Evolutionary conservation across 2,888 invertebrate species (phyloP), one percentile per base, ranked within the genome.

Genomic region (Meiosimyza platycephala): DNA sequence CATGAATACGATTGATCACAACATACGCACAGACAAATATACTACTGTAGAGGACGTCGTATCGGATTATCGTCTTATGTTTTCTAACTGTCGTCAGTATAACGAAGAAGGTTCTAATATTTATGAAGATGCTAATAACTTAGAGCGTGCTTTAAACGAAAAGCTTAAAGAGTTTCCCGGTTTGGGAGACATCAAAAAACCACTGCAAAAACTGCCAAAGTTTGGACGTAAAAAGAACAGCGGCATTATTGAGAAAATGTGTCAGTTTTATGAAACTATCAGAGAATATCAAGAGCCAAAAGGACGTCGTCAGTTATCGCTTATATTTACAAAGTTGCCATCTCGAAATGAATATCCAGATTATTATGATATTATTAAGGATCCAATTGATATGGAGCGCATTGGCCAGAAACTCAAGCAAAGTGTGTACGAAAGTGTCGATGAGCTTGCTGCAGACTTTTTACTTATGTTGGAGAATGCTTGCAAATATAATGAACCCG

Each of bases 71-170:
- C 90, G 94, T 78, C 89, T 97, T n/a, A 98, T 99, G 98, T 99
- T 99, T 87, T 92, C 93, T 73, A 99, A 99, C 88, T 99, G 99
- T 82, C 94, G 97, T 0, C 95, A 95, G 79, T 99, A 96, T 87
- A 99, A 99, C 85, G 98, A 99, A 87, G 95, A 98, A 86, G 94
- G 95, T 12, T 99, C 98, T 0, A 92, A 94, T 85, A 97, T 99
- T 78, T 98, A 96, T 82, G 95, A 97, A 80, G 98, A 98, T 88
- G 97, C 98, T 3, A 95, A 93, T 82, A 91, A 93, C 47, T 89
- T 99, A 71, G 97, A 98, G 84, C 92, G 93, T 76, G 92, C 95
- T 7, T 88, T 98, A 76, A 92, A 92, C 85, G 94, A 95, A 73
- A 95, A 95, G 85, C 89, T 96, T 0, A 93, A 92, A 79, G 95